Evolutionary conservation across 2,113 vertebrate species (phyloP).

Genomic region (Coryphaenoides rupestris): DNA sequence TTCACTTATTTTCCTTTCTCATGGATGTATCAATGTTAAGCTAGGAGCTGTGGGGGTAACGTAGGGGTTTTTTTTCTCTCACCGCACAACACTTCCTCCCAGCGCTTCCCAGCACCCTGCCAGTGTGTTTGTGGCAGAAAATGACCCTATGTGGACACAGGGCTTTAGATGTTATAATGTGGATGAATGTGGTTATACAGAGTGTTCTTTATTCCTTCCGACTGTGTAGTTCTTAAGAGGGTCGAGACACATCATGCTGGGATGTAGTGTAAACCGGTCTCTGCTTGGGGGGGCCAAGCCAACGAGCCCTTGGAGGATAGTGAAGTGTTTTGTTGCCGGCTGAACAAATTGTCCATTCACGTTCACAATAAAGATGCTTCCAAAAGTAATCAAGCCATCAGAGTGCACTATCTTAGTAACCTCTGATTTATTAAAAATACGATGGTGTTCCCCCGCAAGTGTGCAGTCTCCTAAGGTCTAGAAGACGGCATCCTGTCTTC

Average conservation of each 20-base stretch:
- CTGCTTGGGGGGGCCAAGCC: background rate
- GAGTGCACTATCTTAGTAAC: background rate
- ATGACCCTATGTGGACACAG: no score
- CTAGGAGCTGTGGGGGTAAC: no score
- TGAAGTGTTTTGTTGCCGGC: background rate
- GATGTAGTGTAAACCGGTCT: background rate
- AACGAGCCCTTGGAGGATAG: background rate
- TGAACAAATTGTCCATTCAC: background rate
- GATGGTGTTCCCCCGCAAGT: background rate
- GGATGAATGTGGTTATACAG: no score
- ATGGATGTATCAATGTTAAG: no score
- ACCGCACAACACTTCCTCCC: no score
- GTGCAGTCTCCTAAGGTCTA: background rate
- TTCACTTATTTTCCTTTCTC: no score
- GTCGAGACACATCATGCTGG: background rate
- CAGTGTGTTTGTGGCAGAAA: no score
- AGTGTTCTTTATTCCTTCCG: background rate
- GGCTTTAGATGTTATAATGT: no score
- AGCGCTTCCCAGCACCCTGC: no score
- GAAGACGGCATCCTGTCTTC: background rate
- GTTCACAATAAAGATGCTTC: background rate
- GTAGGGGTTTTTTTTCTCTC: no score
- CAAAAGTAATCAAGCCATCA: constrained; percentile 1
- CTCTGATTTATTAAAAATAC: no score
- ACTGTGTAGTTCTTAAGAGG: background rate